Evolutionary conservation across 2,888 invertebrate species (phyloP), one percentile per base, ranked within the genome.

Genomic region (Ganaspis brasiliensis): DNA sequence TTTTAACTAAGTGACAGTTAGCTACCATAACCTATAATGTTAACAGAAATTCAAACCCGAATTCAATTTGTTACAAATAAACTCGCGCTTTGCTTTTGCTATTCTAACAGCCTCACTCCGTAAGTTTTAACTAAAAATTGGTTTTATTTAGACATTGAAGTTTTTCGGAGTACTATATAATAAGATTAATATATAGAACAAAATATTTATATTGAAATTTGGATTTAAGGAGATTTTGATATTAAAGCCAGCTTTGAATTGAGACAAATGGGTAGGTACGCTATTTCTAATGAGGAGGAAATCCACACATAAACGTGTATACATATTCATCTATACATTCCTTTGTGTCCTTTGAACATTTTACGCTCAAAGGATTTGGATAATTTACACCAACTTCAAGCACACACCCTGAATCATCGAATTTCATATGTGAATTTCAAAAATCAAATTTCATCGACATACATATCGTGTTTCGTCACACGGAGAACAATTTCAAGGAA

Each of bases 231-330:
- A 16, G n/a, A 49, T n/a, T 49, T 6, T 16, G 49, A 49, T 6
- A 49, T 14, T 49, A 49, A 49, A 49, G 19, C 52, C 16, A 52
- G 52, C 52, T 52, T 52, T 52, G 52, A 52, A 49, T 49, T 49
- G 14, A 52, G 19, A 52, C 52, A 16, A 52, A 52, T 52, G 52
- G 52, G 19, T 52, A 16, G 52, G 19, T 52, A 52, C 9, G 16
- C 52, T 19, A 52, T 19, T 8, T 52, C 52, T 52, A n/a, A 52
- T 52, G 52, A 52, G 52, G 3, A 52, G 6, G 19, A 52, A 3
- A 52, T n/a, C 52, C 52, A 19, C 19, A 16, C 52, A 52, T 52
- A 16, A 19, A 19, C 9, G 8, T 52, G 6, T n/a, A 52, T 19
- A n/a, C 52, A 52, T 19, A 52, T 8, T 16, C 16, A 52, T 16